Evolutionary conservation across 2,797 vertebrate genomes (phyloP).

Genomic region (Rousettus madagascariensis): DNA sequence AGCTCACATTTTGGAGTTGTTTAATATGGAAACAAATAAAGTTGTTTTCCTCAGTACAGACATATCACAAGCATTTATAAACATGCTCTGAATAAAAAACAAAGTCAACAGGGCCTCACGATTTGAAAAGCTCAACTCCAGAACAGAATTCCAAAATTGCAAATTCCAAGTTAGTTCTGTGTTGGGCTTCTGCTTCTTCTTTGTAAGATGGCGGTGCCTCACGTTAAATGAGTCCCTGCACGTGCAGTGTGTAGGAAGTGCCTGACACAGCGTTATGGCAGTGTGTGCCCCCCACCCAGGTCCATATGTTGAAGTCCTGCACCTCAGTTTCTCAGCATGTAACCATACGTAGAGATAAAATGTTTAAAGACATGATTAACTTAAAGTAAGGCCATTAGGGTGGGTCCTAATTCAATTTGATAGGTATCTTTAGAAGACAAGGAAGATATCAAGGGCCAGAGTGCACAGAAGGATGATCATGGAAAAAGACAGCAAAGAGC

Average conservation of each 20-base stretch:
- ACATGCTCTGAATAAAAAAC: not conserved
- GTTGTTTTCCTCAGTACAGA: slow-evolving; percentile 21
- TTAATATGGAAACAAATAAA: not conserved
- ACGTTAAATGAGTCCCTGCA: accelerated
- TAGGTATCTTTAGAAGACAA: not conserved
- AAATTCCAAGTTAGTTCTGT: accelerated
- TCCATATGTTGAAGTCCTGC: not conserved
- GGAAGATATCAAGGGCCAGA: too few relatives aligned
- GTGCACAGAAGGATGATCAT: not conserved
- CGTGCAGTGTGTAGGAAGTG: not conserved
- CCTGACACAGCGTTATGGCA: accelerated
- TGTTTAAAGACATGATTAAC: not conserved
- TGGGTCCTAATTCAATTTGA: too few relatives aligned
- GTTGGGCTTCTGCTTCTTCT: not conserved
- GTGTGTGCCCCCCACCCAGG: too few relatives aligned
- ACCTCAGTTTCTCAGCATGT: not conserved
- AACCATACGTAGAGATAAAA: not conserved
- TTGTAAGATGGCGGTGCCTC: not conserved
- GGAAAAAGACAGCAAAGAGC: accelerated
- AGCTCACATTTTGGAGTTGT: not conserved
- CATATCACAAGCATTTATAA: not conserved
- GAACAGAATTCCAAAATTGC: accelerated
- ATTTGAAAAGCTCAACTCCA: not conserved
- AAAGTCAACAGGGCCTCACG: not conserved
- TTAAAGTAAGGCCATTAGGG: not conserved